phyloP scores from a whole-genome alignment of 1,140 invertebrate genomes.

The Drosophila littoralis region DNA sequence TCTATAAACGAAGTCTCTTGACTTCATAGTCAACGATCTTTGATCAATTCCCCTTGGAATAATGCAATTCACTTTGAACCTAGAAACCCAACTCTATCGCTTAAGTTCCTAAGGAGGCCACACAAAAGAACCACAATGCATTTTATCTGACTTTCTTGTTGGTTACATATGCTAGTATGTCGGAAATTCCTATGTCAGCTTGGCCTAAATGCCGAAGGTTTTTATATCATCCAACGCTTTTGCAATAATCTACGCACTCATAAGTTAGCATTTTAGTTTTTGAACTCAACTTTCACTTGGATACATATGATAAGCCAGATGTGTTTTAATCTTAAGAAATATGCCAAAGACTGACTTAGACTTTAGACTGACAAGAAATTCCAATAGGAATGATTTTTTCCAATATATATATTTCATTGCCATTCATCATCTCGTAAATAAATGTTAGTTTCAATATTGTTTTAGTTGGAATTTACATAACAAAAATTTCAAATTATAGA shows the following conservation, averaged over 20 bases:
- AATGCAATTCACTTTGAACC: neutral
- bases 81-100: neutral
- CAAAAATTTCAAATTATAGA: too few species aligned
- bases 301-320: neutral
- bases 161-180: neutral
- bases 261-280: neutral
- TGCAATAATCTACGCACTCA: slow-evolving; percentile 1
- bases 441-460: too few species aligned
- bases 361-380: too few species aligned
- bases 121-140: slow-evolving; percentile 38
- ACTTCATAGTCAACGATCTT: too few species aligned
- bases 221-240: slow-evolving; percentile 9
- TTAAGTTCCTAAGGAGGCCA: slow-evolving; percentile 16
- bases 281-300: slow-evolving; percentile 6
- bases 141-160: slow-evolving; percentile 34
- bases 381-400: too few species aligned
- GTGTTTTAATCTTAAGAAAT: too few species aligned
- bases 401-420: too few species aligned
- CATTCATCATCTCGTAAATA: too few species aligned
- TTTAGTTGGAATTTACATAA: too few species aligned
- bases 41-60: slow-evolving; percentile 9
- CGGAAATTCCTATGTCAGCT: slow-evolving; percentile 3
- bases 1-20: too few species aligned
- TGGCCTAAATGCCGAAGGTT: neutral
- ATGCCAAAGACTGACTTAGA: too few species aligned